phyloP scores from a whole-genome alignment of 2,113 vertebrate genomes.

The Callorhinus ursinus region DNA sequence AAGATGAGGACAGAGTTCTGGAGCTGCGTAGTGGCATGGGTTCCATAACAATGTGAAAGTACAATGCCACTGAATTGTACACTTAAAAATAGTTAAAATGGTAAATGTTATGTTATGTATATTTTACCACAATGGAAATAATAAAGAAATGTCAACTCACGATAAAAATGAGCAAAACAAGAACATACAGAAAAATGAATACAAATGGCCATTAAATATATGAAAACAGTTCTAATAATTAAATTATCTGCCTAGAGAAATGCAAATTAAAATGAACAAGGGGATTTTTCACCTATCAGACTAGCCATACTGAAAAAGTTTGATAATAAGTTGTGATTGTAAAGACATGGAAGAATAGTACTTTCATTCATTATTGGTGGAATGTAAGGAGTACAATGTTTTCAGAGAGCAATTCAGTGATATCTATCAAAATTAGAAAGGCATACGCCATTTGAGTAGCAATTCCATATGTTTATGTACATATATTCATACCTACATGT shows the following conservation, averaged over 20 bases:
- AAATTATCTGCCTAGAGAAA: not conserved
- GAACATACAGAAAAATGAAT: not conserved
- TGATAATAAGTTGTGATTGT: not conserved
- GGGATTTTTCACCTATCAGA: not conserved
- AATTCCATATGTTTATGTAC: not conserved
- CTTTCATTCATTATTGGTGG: not conserved
- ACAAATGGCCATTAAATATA: not conserved
- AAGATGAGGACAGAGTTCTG: conserved; percentile 23
- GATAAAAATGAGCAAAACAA: not conserved
- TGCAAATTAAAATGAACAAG: not conserved
- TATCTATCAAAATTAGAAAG: conserved; percentile 7
- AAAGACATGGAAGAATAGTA: not conserved
- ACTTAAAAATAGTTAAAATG: conserved; percentile 9
- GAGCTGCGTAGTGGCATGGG: not conserved
- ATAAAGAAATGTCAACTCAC: not conserved
- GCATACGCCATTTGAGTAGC: not conserved
- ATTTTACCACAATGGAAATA: not conserved
- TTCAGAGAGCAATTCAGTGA: not conserved
- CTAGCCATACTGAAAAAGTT: not conserved
- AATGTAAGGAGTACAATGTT: not conserved
- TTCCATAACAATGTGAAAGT: not conserved
- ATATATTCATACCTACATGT: not conserved
- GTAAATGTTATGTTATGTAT: not conserved
- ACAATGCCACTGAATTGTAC: not conserved
- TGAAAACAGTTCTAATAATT: not conserved